phyloP scores from a whole-genome alignment of 1,140 invertebrate genomes.

The Meloidogyne hapla region DNA sequence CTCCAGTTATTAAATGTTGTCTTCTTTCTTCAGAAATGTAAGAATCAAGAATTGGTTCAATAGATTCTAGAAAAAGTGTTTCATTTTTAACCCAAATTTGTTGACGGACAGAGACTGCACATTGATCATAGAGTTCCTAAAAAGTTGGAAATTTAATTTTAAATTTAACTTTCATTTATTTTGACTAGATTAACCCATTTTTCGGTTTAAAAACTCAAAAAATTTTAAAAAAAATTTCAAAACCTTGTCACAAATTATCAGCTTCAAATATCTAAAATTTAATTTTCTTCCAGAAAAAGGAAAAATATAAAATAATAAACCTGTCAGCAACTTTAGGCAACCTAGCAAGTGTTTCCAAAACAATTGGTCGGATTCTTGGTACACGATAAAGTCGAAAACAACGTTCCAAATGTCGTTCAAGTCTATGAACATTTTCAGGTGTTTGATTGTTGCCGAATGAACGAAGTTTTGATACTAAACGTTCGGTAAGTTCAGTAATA shows the following conservation, averaged over 20 bases:
- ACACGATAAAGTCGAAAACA: constrained; percentile 43
- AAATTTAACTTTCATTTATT: background rate
- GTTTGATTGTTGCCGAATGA: constrained; percentile 36
- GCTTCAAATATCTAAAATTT: constrained; percentile 47
- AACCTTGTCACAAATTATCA: constrained; percentile 46
- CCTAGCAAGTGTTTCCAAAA: constrained; percentile 43
- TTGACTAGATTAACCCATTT: too few species aligned
- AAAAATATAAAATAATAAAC: constrained; percentile 28
- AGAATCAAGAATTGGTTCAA: constrained; percentile 43
- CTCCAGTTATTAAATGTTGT: constrained; percentile 33
- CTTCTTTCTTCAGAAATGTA: constrained; percentile 45
- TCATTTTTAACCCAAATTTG: constrained; percentile 54
- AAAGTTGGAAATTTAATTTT: background rate
- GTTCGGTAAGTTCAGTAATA: constrained; percentile 39
- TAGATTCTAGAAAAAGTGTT: constrained; percentile 40
- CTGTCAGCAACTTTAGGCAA: constrained; percentile 42
- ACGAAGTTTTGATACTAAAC: constrained; percentile 34
- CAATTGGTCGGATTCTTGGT: constrained; percentile 42
- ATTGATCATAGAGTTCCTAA: constrained; percentile 42
- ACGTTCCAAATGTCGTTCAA: constrained; percentile 39
- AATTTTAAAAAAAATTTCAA: background rate
- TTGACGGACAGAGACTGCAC: constrained; percentile 43
- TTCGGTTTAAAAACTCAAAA: too few species aligned
- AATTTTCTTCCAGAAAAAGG: too few species aligned
- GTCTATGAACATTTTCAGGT: constrained; percentile 39